These are phyloP conservation scores for Tenualosa thibaudeaui DNA, from an alignment of 2,797 vertebrate species.

Conservation along the genomic window DNA sequence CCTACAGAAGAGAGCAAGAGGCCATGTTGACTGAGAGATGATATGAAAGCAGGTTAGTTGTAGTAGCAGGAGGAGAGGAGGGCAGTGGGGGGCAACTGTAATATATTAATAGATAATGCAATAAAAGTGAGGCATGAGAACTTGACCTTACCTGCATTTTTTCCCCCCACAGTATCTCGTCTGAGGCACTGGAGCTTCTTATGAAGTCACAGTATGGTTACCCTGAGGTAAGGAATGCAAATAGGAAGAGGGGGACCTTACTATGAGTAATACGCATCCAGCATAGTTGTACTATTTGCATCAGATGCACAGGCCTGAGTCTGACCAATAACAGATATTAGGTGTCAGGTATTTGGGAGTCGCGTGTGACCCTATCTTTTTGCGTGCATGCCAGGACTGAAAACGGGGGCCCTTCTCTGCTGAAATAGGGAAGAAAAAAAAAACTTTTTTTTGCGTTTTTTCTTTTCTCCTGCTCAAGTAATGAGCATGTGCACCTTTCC, in stretches of 20 bases:
- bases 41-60: not conserved
- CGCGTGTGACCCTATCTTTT: constrained; percentile 51
- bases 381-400: constrained; percentile 58
- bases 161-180: constrained; percentile 8
- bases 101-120: constrained; percentile 49
- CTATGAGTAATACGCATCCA: constrained; percentile 41
- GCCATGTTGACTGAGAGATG: constrained; percentile 6
- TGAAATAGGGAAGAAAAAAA: constrained; percentile 54
- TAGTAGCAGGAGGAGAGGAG: not conserved
- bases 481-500: constrained; percentile 99
- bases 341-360: constrained; percentile 41
- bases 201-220: constrained; percentile 5
- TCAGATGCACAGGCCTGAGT: constrained; percentile 41
- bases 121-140: constrained; percentile 29
- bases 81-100: constrained; percentile 27
- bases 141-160: constrained; percentile 47
- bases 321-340: constrained; percentile 36
- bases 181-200: constrained; percentile 29
- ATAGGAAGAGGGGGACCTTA: constrained; percentile 39
- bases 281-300: constrained; percentile 33
- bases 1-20: not conserved
- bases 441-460: constrained; percentile 71
- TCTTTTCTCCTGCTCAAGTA: constrained; percentile 93
- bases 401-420: constrained; percentile 76
- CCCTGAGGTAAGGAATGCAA: constrained; percentile 36